Percentiles rank a stretch among this genome's conserved stretches.
These are phyloP conservation scores for Stegophylla sp. DNA, from an alignment of 2,888 invertebrate genomes.

Conservation along the genomic window DNA sequence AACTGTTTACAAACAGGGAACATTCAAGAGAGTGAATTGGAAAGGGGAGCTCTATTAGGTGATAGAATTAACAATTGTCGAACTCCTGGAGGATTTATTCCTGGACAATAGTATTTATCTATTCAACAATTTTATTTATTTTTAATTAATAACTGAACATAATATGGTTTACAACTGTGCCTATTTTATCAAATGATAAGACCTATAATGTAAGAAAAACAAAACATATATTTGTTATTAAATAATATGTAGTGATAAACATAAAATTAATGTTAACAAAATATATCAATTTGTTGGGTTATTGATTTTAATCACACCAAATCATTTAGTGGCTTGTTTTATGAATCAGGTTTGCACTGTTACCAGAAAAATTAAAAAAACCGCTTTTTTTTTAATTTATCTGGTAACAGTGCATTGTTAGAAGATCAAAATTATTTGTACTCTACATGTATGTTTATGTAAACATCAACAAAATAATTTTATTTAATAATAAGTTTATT, in stretches of 20 bases:
- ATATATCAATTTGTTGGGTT: background rate
- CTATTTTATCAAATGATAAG: conserved; percentile 19
- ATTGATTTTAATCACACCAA: background rate
- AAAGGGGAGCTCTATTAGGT: conserved; percentile 66
- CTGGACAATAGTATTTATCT: conserved; percentile 47
- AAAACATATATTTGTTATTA: conserved; percentile 9
- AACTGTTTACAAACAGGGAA: conserved; percentile 8
- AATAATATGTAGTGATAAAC: background rate
- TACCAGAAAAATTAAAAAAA: background rate
- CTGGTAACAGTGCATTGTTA: background rate
- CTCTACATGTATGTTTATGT: conserved; percentile 14
- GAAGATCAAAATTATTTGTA: conserved; percentile 31
- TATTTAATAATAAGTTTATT: conserved; percentile 37
- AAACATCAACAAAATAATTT: conserved; percentile 42
- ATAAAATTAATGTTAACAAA: background rate
- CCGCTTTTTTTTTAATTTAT: background rate
- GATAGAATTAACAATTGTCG: conserved; percentile 36
- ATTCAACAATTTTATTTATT: conserved; percentile 21
- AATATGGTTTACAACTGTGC: conserved; percentile 14
- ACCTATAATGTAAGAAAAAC: background rate
- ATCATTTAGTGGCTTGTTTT: background rate
- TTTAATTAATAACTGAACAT: conserved; percentile 36
- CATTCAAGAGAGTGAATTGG: conserved; percentile 66
- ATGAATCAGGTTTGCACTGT: background rate
- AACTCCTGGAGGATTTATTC: conserved; percentile 40